Percentiles rank a stretch among this genome's conserved stretches.
Conservation (phyloP, 2,797 vertebrate genomes). For the Caiman crocodilus region DNA sequence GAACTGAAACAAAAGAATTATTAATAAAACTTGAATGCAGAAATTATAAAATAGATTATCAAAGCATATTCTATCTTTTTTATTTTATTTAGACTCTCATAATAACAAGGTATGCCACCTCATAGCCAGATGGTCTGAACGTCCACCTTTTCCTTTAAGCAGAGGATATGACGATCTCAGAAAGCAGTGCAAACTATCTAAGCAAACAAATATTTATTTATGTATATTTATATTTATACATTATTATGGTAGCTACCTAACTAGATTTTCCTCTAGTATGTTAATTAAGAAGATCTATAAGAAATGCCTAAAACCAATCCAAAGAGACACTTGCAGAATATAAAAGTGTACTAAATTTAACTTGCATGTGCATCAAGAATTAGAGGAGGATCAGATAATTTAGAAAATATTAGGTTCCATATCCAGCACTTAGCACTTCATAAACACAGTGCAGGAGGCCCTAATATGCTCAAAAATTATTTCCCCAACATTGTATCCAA, state of each 20-base stretch:
- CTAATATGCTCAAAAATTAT: neutral
- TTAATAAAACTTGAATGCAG: constrained; percentile 14
- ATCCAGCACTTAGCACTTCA: neutral
- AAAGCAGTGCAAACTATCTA: neutral
- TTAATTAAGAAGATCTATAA: constrained; percentile 32
- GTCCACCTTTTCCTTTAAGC: neutral
- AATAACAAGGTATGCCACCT: neutral
- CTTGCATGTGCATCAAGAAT: neutral
- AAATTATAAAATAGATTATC: constrained; percentile 14
- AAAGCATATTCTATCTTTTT: neutral
- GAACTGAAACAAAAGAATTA: constrained; percentile 45
- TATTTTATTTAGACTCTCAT: constrained; percentile 7
- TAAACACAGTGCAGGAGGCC: neutral
- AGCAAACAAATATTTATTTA: constrained; percentile 16
- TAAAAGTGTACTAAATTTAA: constrained; percentile 19
- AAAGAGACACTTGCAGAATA: constrained; percentile 24
- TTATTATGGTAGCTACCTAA: neutral
- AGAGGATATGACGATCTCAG: neutral
- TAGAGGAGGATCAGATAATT: neutral
- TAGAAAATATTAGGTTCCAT: neutral
- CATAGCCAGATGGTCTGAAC: constrained; percentile 7
- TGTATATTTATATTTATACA: too few species aligned
- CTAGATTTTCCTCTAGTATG: constrained; percentile 1
- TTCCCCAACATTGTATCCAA: neutral
- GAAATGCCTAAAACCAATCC: neutral